phyloP scores from a whole-genome alignment of 2,888 invertebrate species.

The Hemicrepidius hirtus region DNA sequence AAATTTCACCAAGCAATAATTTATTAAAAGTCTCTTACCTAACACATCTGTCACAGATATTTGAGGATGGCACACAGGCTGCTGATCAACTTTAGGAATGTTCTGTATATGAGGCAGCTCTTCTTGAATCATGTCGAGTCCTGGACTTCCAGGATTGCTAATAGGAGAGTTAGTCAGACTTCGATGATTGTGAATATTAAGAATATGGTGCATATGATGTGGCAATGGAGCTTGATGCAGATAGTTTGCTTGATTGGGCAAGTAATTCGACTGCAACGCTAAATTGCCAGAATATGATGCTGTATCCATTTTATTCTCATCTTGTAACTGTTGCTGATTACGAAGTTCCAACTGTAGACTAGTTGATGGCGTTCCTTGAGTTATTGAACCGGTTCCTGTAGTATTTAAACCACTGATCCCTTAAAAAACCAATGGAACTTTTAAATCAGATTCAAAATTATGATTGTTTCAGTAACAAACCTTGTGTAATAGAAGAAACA shows the following conservation, averaged over 20 bases:
- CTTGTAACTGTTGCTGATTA: slow-evolving; percentile 61
- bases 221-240: slow-evolving; percentile 60
- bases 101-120: slow-evolving; percentile 76
- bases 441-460: neutral
- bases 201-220: slow-evolving; percentile 68
- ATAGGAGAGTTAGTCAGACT: slow-evolving; percentile 79
- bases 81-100: slow-evolving; percentile 68
- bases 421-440: slow-evolving; percentile 59
- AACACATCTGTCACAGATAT: slow-evolving; percentile 94
- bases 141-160: slow-evolving; percentile 79
- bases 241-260: slow-evolving; percentile 58
- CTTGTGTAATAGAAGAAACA: slow-evolving; percentile 77
- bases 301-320: slow-evolving; percentile 74
- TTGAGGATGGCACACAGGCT: slow-evolving; percentile 79
- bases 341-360: slow-evolving; percentile 67
- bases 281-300: slow-evolving; percentile 46
- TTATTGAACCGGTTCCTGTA: slow-evolving; percentile 82
- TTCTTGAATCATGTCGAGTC: slow-evolving; percentile 86
- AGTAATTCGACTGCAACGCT: slow-evolving; percentile 51
- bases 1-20: too few species aligned
- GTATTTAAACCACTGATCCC: slow-evolving; percentile 86
- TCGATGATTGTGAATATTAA: slow-evolving; percentile 73
- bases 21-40: too few species aligned
- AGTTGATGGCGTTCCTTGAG: slow-evolving; percentile 80
- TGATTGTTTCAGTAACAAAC: slow-evolving; percentile 62